A percentile compares a stretch with the other conserved stretches of the same genome.
phyloP scores from a whole-genome alignment of 2,888 invertebrate genomes.

The Pardosa pseudoannulata region DNA sequence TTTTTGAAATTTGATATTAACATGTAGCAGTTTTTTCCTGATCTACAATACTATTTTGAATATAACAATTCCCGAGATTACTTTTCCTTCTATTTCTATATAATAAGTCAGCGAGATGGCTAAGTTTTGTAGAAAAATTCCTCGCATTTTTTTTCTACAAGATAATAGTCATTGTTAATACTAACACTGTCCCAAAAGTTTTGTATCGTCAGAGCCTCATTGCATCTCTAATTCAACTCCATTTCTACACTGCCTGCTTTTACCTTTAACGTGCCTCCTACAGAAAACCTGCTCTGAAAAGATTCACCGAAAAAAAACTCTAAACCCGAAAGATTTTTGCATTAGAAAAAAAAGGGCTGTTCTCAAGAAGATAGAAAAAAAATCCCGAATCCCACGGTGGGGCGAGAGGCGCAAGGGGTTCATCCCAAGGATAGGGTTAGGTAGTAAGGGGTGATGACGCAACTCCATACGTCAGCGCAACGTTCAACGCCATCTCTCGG shows the following conservation, averaged over 20 bases:
- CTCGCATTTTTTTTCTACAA: too few relatives aligned
- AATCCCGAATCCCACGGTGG: not conserved
- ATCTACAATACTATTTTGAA: too few relatives aligned
- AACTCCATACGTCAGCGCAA: not conserved
- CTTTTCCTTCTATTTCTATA: too few relatives aligned
- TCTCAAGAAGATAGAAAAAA: conserved; percentile 11
- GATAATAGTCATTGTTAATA: too few relatives aligned
- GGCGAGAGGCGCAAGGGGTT: not conserved
- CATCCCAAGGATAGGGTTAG: conserved; percentile 12
- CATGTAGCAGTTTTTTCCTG: too few relatives aligned
- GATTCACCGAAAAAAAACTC: not conserved
- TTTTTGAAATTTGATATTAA: too few relatives aligned
- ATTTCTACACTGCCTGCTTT: not conserved
- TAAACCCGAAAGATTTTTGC: not conserved
- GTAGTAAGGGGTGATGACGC: conserved; percentile 9
- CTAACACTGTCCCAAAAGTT: too few relatives aligned
- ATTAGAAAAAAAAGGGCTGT: not conserved
- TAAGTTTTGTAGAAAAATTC: too few relatives aligned
- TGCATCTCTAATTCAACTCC: too few relatives aligned
- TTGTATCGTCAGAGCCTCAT: too few relatives aligned
- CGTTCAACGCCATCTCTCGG: not conserved
- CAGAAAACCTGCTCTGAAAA: conserved; percentile 8
- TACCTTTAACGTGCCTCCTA: not conserved
- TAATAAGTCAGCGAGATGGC: too few relatives aligned
- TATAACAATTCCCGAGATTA: too few relatives aligned